phyloP scores from a whole-genome alignment of 2,888 invertebrate species.

The Hololepta plana region DNA sequence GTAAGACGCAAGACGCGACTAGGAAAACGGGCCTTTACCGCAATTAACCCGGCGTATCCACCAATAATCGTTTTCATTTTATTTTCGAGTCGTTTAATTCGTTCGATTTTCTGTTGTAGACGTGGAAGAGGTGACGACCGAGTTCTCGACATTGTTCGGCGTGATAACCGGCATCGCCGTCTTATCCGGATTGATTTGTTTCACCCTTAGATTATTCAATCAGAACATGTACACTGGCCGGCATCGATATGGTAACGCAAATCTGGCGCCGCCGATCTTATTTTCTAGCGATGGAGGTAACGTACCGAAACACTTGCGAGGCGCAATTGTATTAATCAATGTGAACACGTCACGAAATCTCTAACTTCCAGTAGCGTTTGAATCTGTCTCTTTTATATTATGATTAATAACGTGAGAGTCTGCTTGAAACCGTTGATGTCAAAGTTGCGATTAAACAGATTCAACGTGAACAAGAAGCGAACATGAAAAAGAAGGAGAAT shows the following conservation, averaged over 20 bases:
- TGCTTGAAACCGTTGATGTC: too few relatives aligned
- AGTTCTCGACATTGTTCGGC: conserved; percentile 71
- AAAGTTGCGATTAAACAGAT: too few relatives aligned
- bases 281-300: conserved; percentile 75
- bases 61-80: not conserved
- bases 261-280: conserved; percentile 66
- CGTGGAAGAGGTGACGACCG: conserved; percentile 60
- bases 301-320: too few relatives aligned
- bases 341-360: too few relatives aligned
- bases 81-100: not conserved
- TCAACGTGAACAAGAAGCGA: too few relatives aligned
- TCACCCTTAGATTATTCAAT: conserved; percentile 74
- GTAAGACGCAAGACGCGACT: too few relatives aligned
- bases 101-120: conserved; percentile 32
- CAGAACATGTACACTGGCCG: conserved; percentile 39
- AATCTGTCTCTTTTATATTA: too few relatives aligned
- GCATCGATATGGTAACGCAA: conserved; percentile 66
- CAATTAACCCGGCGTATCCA: not conserved
- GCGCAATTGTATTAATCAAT: too few relatives aligned
- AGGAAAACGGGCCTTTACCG: too few relatives aligned
- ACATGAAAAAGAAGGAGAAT: too few relatives aligned
- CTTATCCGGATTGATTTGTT: conserved; percentile 71
- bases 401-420: too few relatives aligned
- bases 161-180: conserved; percentile 74
- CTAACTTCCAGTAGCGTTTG: too few relatives aligned